Evolutionary conservation across 2,888 invertebrate species (phyloP).

Genomic region (Drosophila cognata): DNA sequence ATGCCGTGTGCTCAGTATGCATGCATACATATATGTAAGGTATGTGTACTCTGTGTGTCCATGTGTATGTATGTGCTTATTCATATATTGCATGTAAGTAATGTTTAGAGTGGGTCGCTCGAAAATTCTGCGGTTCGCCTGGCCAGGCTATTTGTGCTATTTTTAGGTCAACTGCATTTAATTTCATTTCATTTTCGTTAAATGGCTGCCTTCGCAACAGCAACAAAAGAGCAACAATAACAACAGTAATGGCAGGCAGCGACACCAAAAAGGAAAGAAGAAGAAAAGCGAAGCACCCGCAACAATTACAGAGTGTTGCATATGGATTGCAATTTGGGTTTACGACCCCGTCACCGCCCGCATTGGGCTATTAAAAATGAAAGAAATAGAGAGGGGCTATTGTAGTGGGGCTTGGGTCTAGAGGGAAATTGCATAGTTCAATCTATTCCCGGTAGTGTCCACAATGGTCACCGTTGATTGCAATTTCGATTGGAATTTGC

Average conservation of each 20-base stretch:
- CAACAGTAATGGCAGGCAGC: constrained; percentile 19
- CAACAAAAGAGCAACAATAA: constrained; percentile 24
- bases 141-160: constrained; percentile 41
- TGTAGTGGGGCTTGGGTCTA: not conserved
- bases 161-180: constrained; percentile 75
- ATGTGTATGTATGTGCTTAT: not conserved
- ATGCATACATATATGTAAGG: not conserved
- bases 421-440: not conserved
- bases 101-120: constrained; percentile 44
- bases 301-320: constrained; percentile 61
- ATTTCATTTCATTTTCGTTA: constrained; percentile 70
- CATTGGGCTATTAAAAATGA: constrained; percentile 34
- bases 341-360: constrained; percentile 51
- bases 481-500: not conserved
- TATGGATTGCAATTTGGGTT: constrained; percentile 71
- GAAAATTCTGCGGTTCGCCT: constrained; percentile 23
- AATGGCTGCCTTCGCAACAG: constrained; percentile 49
- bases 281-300: constrained; percentile 39
- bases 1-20: not conserved
- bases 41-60: not conserved
- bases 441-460: not conserved
- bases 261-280: constrained; percentile 10
- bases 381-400: constrained; percentile 4
- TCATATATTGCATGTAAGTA: constrained; percentile 7
- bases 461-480: not conserved